These are phyloP conservation scores for Melanotaenia duboulayi DNA, from an alignment of 2,113 vertebrate genomes.

Conservation along the genomic window DNA sequence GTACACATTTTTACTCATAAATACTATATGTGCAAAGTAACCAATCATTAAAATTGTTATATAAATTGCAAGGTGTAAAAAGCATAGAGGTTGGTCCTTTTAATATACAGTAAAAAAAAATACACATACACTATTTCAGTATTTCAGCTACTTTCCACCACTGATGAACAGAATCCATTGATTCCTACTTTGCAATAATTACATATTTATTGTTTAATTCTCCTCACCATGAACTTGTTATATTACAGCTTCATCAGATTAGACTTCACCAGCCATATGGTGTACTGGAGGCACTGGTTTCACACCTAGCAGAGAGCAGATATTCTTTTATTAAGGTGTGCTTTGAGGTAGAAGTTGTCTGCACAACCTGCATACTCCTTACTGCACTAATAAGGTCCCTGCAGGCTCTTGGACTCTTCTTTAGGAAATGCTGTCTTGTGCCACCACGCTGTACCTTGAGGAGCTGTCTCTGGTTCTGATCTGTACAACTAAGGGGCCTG, in stretches of 20 bases:
- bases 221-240: not conserved
- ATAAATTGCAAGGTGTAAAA: too few relatives aligned
- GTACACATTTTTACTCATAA: too few relatives aligned
- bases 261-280: not conserved
- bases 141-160: too few relatives aligned
- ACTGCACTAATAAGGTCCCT: constrained; percentile 38
- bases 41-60: too few relatives aligned
- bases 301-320: constrained; percentile 22
- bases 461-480: constrained; percentile 60
- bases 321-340: constrained; percentile 5
- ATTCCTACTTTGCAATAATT: too few relatives aligned
- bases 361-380: constrained; percentile 12
- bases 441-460: constrained; percentile 3
- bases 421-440: constrained; percentile 10
- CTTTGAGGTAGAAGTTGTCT: constrained; percentile 6
- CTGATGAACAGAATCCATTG: too few relatives aligned
- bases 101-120: too few relatives aligned
- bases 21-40: too few relatives aligned
- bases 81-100: too few relatives aligned
- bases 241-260: not conserved
- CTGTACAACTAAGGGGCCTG: constrained; percentile 41
- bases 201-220: not conserved
- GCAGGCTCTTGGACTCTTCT: constrained; percentile 8
- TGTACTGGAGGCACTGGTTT: constrained; percentile 15
- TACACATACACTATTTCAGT: too few relatives aligned